Percentiles rank a stretch among this genome's conserved stretches.
These are phyloP conservation scores for Caenorhabditis remanei DNA, from an alignment of 1,140 invertebrate species.

Conservation along the genomic window DNA sequence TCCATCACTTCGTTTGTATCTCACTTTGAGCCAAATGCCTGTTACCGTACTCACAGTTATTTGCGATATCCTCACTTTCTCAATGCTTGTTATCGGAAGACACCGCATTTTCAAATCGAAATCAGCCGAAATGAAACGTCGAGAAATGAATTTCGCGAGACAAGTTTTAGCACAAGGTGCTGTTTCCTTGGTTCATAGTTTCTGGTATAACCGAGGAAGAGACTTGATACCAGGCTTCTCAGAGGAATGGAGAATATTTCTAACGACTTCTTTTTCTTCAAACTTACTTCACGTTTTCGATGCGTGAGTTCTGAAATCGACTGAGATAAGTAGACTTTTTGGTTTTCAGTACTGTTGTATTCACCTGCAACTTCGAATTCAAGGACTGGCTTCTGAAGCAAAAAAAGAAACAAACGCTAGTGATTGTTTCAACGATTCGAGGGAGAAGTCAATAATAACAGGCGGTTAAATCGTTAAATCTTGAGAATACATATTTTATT, in stretches of 20 bases:
- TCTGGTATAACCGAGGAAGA: slow-evolving; percentile 15
- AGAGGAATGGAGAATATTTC: slow-evolving; percentile 16
- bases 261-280: slow-evolving; percentile 3
- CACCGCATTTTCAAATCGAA: slow-evolving; percentile 5
- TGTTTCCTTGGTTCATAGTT: neutral
- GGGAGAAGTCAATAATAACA: neutral
- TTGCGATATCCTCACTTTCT: neutral
- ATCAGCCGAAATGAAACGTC: neutral
- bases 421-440: neutral
- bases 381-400: neutral
- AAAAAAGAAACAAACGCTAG: neutral
- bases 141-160: slow-evolving; percentile 34
- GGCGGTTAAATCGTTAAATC: too few species aligned
- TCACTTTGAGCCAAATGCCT: neutral
- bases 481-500: too few species aligned
- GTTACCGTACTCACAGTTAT: neutral
- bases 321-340: neutral
- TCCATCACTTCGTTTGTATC: neutral
- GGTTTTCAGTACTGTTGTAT: neutral
- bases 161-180: slow-evolving; percentile 17
- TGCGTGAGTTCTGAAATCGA: neutral
- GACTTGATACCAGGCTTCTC: neutral
- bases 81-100: neutral
- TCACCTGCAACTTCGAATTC: neutral
- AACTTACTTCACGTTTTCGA: slow-evolving; percentile 30